Conservation (phyloP, 2,888 invertebrate species). For the Lasioglossum vierecki region DNA sequence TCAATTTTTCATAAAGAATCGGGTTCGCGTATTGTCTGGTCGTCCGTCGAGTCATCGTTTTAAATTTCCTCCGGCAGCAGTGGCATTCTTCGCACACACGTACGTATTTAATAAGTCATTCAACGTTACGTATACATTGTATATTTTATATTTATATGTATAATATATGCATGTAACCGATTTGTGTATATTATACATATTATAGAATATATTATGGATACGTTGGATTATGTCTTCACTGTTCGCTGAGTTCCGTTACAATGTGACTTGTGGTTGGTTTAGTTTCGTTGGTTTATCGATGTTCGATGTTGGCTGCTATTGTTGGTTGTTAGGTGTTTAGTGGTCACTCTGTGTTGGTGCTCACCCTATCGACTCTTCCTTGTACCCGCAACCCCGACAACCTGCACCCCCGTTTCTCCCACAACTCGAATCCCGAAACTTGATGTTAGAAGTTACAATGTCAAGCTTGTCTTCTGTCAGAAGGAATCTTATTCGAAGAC, state of each 20-base stretch:
- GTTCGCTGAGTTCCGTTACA: constrained; percentile 81
- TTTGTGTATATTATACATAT: constrained; percentile 54
- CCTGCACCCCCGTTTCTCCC: constrained; percentile 67
- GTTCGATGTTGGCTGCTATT: constrained; percentile 83
- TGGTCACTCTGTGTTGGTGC: constrained; percentile 82
- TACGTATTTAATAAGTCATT: constrained; percentile 68
- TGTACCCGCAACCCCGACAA: constrained; percentile 72
- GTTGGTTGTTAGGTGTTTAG: constrained; percentile 84
- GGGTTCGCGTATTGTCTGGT: not conserved
- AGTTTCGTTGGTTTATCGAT: constrained; percentile 82
- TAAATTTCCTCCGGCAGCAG: constrained; percentile 43
- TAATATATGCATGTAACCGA: constrained; percentile 32
- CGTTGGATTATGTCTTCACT: constrained; percentile 79
- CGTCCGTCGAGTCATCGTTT: not conserved
- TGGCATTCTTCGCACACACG: constrained; percentile 70
- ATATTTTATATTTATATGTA: constrained; percentile 46
- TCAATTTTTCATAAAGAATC: not conserved
- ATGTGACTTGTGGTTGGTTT: constrained; percentile 82
- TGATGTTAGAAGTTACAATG: constrained; percentile 77
- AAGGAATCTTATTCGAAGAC: constrained; percentile 47
- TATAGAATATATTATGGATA: constrained; percentile 56
- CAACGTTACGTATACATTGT: constrained; percentile 66
- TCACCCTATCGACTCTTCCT: constrained; percentile 73
- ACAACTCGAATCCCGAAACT: constrained; percentile 69
- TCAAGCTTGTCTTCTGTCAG: constrained; percentile 66